Evolutionary conservation across 2,113 vertebrate species (phyloP).

Genomic region (Regulus satrapa): DNA sequence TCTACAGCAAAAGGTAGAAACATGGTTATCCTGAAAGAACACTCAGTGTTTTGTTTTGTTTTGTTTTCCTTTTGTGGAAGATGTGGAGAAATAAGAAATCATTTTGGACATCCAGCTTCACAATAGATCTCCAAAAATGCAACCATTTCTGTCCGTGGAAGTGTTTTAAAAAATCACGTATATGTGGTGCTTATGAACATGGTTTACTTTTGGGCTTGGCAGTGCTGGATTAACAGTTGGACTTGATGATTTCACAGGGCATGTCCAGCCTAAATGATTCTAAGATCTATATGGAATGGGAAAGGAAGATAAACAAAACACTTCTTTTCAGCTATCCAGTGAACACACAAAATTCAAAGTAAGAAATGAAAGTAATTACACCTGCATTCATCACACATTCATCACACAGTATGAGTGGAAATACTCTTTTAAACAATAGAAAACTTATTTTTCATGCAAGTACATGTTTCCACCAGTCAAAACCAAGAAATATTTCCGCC

Average conservation of each 20-base stretch:
- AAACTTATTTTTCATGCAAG: neutral
- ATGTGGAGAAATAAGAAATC: neutral
- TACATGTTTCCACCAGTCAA: no score
- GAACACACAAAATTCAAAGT: neutral
- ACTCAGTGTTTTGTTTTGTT: neutral
- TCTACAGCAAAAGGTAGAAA: neutral
- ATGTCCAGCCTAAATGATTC: neutral
- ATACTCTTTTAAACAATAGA: neutral
- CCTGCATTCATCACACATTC: neutral
- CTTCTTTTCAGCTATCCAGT: neutral
- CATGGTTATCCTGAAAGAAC: neutral
- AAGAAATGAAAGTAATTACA: neutral
- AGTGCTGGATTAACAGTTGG: neutral
- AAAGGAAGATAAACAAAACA: neutral
- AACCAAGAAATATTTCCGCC: no score
- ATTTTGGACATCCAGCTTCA: neutral
- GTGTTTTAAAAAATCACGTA: neutral
- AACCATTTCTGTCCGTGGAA: neutral
- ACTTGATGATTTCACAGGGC: neutral
- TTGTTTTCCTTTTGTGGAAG: neutral
- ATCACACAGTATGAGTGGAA: neutral
- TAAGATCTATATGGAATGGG: neutral
- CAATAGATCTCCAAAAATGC: neutral
- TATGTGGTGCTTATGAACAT: no score
- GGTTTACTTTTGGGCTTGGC: neutral